Conservation (phyloP, 1,140 invertebrate genomes). For the Luehdorfia chinensis region DNA sequence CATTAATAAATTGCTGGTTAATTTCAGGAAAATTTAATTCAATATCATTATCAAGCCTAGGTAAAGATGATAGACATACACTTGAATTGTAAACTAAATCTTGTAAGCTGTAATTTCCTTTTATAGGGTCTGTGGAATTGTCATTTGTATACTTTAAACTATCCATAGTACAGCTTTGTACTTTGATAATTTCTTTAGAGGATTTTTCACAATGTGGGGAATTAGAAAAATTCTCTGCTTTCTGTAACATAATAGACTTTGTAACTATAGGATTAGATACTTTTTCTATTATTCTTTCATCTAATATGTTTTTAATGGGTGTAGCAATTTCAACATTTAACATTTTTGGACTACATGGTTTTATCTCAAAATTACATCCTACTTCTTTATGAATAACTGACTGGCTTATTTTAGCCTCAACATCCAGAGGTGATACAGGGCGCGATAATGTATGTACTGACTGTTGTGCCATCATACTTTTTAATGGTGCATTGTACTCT, state of each 20-base stretch:
- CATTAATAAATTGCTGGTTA: conserved; percentile 71
- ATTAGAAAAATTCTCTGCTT: conserved; percentile 24
- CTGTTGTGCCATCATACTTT: conserved; percentile 29
- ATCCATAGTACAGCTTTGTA: conserved; percentile 55
- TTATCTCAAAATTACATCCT: conserved; percentile 76
- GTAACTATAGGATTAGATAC: conserved; percentile 46
- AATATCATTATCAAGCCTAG: conserved; percentile 66
- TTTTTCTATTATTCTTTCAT: conserved; percentile 66
- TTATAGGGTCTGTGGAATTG: conserved; percentile 33
- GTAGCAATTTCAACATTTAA: conserved; percentile 65
- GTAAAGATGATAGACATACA: conserved; percentile 62
- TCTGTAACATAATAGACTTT: conserved; percentile 29
- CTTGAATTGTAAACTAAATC: conserved; percentile 63
- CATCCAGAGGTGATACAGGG: conserved; percentile 67
- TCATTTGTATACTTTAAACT: conserved; percentile 39
- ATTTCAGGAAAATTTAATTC: conserved; percentile 71
- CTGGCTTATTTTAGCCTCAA: conserved; percentile 76
- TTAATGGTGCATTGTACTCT: conserved; percentile 29
- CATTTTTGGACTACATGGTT: conserved; percentile 72
- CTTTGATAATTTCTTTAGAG: conserved; percentile 29
- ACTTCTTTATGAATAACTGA: conserved; percentile 77
- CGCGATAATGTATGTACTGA: conserved; percentile 31
- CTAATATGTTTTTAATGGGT: conserved; percentile 53
- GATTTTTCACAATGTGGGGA: background rate
- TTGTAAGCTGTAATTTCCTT: conserved; percentile 51